phyloP scores from a whole-genome alignment of 2,113 vertebrate species.

The Datnioides undecimradiatus region DNA sequence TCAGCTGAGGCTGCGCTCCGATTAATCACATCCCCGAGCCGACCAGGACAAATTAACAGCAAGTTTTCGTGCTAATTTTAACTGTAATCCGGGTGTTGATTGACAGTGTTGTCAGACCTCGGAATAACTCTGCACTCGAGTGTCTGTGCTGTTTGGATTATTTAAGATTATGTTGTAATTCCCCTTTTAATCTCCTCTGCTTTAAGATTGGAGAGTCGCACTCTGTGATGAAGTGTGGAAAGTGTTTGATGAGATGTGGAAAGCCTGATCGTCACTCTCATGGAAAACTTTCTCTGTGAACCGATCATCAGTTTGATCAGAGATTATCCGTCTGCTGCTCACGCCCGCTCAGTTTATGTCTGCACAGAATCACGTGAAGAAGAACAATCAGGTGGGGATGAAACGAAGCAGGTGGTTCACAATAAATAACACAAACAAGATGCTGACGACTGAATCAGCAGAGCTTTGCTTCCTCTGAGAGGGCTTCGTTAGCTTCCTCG shows the following conservation, averaged over 20 bases:
- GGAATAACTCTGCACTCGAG: constrained; percentile 87
- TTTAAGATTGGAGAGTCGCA: constrained; percentile 92
- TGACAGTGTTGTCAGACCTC: constrained; percentile 86
- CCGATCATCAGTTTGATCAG: constrained; percentile 15
- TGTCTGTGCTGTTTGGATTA: constrained; percentile 94
- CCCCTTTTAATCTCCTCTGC: constrained; percentile 91
- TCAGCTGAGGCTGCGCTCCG: constrained; percentile 11
- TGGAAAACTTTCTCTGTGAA: constrained; percentile 22
- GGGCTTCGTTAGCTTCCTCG: no score
- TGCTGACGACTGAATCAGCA: no score
- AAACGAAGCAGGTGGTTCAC: background rate
- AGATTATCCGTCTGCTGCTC: constrained; percentile 24
- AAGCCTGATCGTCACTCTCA: constrained; percentile 46
- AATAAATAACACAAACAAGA: background rate
- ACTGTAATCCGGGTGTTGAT: constrained; percentile 80
- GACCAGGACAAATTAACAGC: constrained; percentile 58
- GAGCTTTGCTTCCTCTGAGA: no score
- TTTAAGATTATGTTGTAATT: constrained; percentile 98
- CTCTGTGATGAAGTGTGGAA: constrained; percentile 88
- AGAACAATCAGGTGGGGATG: background rate
- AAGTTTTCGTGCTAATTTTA: constrained; percentile 73
- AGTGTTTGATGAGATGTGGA: constrained; percentile 86
- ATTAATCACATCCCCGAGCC: constrained; percentile 22
- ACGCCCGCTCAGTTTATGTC: no score
- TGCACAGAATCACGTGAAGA: background rate